Base-by-base conservation (phyloP, 2,113 vertebrate species). In the Cavia aperea region DNA sequence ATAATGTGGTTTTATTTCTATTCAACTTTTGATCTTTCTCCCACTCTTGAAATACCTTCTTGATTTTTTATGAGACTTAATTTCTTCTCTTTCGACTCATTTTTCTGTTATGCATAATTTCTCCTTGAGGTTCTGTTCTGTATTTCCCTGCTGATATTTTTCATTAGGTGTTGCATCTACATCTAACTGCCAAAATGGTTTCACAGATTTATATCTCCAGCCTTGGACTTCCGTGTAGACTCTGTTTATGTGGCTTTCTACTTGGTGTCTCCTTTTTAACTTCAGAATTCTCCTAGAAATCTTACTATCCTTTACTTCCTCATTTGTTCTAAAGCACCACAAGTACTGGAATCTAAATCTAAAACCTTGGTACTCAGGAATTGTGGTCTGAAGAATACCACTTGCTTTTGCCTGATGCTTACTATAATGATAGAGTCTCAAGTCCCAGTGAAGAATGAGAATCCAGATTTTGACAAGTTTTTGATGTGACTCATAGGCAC, bases 281-380 rank as follows among this genome's bases (percentile, higher is more conserved):
- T 1, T 82, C 51, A 89, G n/a, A 16, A 31, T 70, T n/a, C 15
- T n/a, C 24, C 6, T 26, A 12, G 51, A 51, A 83, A 79, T 6
- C 10, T 73, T 46, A 54, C 0, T 14, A 18, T 77, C 2, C 1
- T 31, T 60, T 15, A 58, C 7, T 36, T 11, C 9, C 4, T 43
- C 16, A 46, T 0, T 56, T 0, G 4, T 51, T 49, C 51, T 66
- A 12, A 60, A 31, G 43, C 15, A 72, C 10, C 33, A 89, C 26
- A 39, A 62, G 16, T 15, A 72, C 7, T 62, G 7, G 33, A 58
- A 58, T 88, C 81, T 56, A n/a, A 29, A n/a, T 77, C 33, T 8
- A 58, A 24, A 65, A 60, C 21, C 46, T 77, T 75, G 66, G 24
- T 90, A 5, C 14, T 58, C 4, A 46, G 10, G 33, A 39, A 81